Percentiles rank a stretch among this genome's conserved stretches.
These are phyloP conservation scores for Meghimatium bilineatum DNA, from an alignment of 2,888 invertebrate genomes.

Conservation along the genomic window DNA sequence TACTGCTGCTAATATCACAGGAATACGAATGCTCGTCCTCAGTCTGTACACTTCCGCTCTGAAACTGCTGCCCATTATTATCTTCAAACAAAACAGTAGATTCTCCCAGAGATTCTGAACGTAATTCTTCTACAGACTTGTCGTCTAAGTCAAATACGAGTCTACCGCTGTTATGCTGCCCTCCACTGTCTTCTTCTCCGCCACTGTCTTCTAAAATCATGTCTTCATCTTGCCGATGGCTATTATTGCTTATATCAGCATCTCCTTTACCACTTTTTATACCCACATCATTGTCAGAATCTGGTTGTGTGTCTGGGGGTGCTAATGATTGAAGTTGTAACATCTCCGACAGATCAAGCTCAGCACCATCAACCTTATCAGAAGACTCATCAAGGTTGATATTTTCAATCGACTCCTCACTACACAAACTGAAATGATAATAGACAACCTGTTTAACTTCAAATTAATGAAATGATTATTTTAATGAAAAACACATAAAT, in stretches of 20 bases:
- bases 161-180: conserved; percentile 44
- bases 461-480: too few species aligned
- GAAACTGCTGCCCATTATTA: not conserved
- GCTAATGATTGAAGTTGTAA: conserved; percentile 19
- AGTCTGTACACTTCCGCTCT: not conserved
- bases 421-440: conserved; percentile 13
- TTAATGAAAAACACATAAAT: too few species aligned
- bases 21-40: conserved; percentile 6
- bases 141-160: conserved; percentile 43
- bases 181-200: conserved; percentile 18
- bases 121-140: conserved; percentile 51
- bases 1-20: conserved; percentile 42
- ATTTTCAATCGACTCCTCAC: conserved; percentile 9
- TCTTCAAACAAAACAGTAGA: not conserved
- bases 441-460: too few species aligned
- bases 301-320: conserved; percentile 4
- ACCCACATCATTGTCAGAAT: conserved; percentile 17
- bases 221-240: conserved; percentile 27
- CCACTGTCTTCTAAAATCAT: conserved; percentile 20
- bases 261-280: not conserved
- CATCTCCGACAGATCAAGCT: conserved; percentile 1
- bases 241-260: conserved; percentile 30
- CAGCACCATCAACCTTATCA: not conserved
- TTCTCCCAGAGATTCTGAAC: conserved; percentile 44
- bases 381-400: not conserved